Conservation (phyloP, 1,140 invertebrate species). For the Brachystomella parvula region DNA sequence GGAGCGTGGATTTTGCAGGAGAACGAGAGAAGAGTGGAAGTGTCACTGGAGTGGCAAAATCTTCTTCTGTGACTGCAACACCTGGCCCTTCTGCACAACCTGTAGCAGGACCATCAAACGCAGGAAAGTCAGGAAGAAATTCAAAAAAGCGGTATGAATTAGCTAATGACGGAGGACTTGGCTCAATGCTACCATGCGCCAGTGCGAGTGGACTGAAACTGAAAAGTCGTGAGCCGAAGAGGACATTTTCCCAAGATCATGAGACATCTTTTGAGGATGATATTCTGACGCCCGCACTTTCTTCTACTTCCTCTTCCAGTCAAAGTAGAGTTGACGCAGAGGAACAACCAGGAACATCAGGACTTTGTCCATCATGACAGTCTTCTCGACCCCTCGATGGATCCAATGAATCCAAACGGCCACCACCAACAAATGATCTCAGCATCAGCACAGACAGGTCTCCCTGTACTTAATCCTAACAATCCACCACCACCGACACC, state of each 20-base stretch:
- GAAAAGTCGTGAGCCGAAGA: slow-evolving; percentile 17
- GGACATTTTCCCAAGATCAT: slow-evolving; percentile 13
- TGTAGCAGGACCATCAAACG: slow-evolving; percentile 9
- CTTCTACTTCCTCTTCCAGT: slow-evolving; percentile 20
- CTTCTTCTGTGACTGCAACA: neutral
- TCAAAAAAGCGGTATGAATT: slow-evolving; percentile 16
- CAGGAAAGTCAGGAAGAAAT: slow-evolving; percentile 23
- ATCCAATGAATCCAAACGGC: slow-evolving; percentile 24
- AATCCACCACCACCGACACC: slow-evolving; percentile 30
- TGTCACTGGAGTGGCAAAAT: neutral
- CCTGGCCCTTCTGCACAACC: slow-evolving; percentile 14
- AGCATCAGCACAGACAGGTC: slow-evolving; percentile 29
- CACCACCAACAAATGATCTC: slow-evolving; percentile 17
- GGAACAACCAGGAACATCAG: slow-evolving; percentile 2
- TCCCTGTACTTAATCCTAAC: slow-evolving; percentile 29
- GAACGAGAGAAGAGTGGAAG: slow-evolving; percentile 16
- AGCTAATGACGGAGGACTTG: slow-evolving; percentile 1
- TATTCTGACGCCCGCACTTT: neutral
- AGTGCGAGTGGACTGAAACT: slow-evolving; percentile 32
- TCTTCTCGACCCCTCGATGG: slow-evolving; percentile 26
- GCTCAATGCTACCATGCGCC: slow-evolving; percentile 9
- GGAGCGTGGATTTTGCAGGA: slow-evolving; percentile 36
- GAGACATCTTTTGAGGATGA: slow-evolving; percentile 28
- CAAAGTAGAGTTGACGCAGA: neutral
- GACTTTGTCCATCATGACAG: slow-evolving; percentile 32